Evolutionary conservation across 2,797 vertebrate genomes (phyloP).

Genomic region (Hozukius guyotensis): DNA sequence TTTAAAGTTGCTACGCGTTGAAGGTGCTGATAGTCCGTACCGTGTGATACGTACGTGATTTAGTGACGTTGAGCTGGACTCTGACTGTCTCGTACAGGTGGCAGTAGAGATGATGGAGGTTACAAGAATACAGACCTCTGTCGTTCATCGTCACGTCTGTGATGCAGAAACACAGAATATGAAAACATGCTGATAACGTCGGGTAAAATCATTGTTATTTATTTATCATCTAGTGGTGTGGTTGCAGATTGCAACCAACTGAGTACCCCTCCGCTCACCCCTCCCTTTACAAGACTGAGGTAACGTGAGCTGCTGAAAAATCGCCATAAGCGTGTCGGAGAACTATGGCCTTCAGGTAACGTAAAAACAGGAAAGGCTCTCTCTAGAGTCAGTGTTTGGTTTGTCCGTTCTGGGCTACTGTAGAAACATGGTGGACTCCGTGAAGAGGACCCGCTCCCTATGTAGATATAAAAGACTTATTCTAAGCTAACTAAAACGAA

Average conservation of each 20-base stretch:
- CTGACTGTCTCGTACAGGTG: slow-evolving; percentile 90
- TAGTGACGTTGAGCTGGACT: slow-evolving; percentile 88
- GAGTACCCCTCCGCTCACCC: too few relatives aligned
- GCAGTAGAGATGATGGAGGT: slow-evolving; percentile 96
- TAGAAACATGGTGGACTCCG: too few relatives aligned
- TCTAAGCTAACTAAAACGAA: accelerated
- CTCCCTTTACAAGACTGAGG: too few relatives aligned
- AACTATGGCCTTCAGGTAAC: too few relatives aligned
- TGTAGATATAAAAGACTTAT: accelerated
- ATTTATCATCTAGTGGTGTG: background rate
- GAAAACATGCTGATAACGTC: background rate
- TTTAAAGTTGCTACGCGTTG: background rate
- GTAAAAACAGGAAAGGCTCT: too few relatives aligned
- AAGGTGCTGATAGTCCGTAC: background rate
- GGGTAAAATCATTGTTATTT: too few relatives aligned
- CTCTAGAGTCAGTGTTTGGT: too few relatives aligned
- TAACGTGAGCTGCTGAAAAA: background rate
- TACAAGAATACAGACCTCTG: slow-evolving; percentile 91
- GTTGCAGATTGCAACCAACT: too few relatives aligned
- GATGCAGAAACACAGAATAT: slow-evolving; percentile 2
- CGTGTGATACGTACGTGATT: slow-evolving; percentile 81
- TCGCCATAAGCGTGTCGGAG: accelerated
- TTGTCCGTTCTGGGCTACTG: too few relatives aligned
- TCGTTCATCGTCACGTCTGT: slow-evolving; percentile 87
- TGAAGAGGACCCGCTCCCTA: too few relatives aligned